A percentile compares a stretch with the other conserved stretches of the same genome.
These are phyloP conservation scores for Podabrus alpinus DNA, from an alignment of 2,888 invertebrate genomes.

Conservation along the genomic window DNA sequence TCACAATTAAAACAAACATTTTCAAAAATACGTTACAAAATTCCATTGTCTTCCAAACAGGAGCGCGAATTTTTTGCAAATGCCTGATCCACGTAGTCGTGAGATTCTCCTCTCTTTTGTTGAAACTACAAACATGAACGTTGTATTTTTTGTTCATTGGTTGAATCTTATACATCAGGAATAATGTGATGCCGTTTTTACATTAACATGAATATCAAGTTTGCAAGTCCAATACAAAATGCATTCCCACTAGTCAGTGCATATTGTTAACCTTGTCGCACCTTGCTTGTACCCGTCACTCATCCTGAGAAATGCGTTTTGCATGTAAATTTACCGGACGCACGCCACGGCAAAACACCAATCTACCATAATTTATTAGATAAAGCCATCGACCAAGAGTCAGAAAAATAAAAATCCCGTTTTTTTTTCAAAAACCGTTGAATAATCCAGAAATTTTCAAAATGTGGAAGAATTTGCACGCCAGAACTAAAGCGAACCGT, in stretches of 20 bases:
- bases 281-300: constrained; percentile 33
- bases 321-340: constrained; percentile 31
- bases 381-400: constrained; percentile 7
- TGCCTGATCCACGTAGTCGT: not conserved
- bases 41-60: not conserved
- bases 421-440: not conserved
- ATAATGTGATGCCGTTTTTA: constrained; percentile 16
- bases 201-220: constrained; percentile 30
- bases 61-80: not conserved
- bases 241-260: constrained; percentile 31
- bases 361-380: constrained; percentile 12
- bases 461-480: not conserved
- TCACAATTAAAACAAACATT: not conserved
- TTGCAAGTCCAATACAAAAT: constrained; percentile 27
- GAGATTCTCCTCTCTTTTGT: not conserved
- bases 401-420: not conserved
- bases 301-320: constrained; percentile 30
- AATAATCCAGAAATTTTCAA: not conserved
- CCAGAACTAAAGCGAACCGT: not conserved
- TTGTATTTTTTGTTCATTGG: constrained; percentile 14
- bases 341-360: constrained; percentile 14
- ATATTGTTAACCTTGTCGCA: constrained; percentile 35
- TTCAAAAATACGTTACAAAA: not conserved
- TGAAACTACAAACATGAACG: not conserved
- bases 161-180: constrained; percentile 18